phyloP scores from a whole-genome alignment of 2,113 vertebrate species.

The Martes martes region DNA sequence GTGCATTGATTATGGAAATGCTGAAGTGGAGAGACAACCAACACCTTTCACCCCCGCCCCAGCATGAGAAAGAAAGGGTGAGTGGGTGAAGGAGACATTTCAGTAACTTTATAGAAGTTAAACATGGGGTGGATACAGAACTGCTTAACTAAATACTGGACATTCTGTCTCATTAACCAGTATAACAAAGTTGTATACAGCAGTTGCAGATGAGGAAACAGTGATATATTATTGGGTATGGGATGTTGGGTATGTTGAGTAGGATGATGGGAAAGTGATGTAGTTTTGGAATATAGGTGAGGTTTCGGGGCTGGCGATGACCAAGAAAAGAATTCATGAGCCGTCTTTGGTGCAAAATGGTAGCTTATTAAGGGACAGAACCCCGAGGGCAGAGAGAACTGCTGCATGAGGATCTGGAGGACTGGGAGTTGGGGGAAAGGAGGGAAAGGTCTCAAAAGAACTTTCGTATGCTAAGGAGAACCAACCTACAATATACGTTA shows the following conservation, averaged over 20 bases:
- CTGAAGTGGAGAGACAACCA: background rate
- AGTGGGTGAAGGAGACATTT: background rate
- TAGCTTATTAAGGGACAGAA: background rate
- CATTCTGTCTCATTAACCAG: background rate
- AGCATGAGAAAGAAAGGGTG: background rate
- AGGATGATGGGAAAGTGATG: background rate
- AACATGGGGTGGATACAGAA: background rate
- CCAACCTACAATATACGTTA: too few relatives aligned
- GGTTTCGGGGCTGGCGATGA: background rate
- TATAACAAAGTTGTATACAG: background rate
- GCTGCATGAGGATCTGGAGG: too few relatives aligned
- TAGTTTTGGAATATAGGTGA: background rate
- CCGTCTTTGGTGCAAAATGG: background rate
- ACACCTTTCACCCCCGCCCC: rapidly evolving
- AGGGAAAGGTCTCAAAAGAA: background rate
- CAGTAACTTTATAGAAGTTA: background rate
- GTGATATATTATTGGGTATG: background rate
- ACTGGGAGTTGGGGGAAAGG: background rate
- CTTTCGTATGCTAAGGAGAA: background rate
- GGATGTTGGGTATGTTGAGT: background rate
- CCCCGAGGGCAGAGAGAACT: too few relatives aligned
- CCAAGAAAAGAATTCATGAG: background rate
- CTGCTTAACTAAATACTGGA: background rate
- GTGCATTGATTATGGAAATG: background rate
- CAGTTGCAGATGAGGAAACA: background rate